These are phyloP conservation scores for Eilema caniola DNA, from an alignment of 2,888 invertebrate genomes.

Conservation along the genomic window DNA sequence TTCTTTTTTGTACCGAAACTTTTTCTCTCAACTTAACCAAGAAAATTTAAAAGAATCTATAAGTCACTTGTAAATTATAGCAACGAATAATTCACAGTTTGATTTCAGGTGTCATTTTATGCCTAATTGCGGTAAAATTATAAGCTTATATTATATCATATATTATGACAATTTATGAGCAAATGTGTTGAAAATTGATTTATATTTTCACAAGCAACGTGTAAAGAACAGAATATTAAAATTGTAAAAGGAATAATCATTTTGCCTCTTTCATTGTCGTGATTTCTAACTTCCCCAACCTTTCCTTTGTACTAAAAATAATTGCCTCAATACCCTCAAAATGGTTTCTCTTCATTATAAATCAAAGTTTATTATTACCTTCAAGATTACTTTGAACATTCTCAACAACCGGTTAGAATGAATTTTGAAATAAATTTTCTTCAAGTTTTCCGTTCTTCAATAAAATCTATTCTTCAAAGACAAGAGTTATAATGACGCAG, in stretches of 20 bases:
- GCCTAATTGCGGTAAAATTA: too few relatives aligned
- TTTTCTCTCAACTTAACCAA: too few relatives aligned
- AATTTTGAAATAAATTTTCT: conserved; percentile 43
- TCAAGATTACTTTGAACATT: conserved; percentile 38
- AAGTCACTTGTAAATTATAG: too few relatives aligned
- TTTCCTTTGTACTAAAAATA: conserved; percentile 17
- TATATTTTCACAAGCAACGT: background rate
- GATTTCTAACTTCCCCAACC: background rate
- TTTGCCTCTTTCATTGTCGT: background rate
- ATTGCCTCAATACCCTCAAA: conserved; percentile 14
- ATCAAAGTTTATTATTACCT: conserved; percentile 43
- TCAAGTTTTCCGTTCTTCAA: conserved; percentile 30
- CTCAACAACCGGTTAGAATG: conserved; percentile 36
- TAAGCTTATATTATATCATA: too few relatives aligned
- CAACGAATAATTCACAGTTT: too few relatives aligned
- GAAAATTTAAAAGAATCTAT: too few relatives aligned
- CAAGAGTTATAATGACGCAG: conserved; percentile 45
- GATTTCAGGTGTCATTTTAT: too few relatives aligned
- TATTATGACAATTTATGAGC: too few relatives aligned
- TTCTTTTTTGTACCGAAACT: too few relatives aligned
- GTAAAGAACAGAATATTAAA: background rate
- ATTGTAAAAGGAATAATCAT: background rate
- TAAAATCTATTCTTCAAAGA: conserved; percentile 21
- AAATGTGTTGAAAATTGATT: too few relatives aligned
- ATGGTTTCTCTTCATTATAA: conserved; percentile 18